Conservation (phyloP, 2,888 invertebrate genomes). For the Drosophila subquinaria region DNA sequence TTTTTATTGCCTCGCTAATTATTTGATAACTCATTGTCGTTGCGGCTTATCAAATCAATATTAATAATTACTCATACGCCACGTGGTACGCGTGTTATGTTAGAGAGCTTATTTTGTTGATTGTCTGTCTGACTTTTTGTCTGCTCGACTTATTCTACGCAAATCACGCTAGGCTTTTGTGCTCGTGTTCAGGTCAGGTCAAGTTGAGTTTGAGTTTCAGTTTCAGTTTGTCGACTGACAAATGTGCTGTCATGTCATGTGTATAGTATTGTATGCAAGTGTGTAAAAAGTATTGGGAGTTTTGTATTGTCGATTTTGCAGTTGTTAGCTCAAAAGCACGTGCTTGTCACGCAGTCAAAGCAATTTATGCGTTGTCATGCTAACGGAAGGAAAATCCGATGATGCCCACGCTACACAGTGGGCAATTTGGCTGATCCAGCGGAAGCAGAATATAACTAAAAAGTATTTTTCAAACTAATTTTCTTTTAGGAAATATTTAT, state of each 20-base stretch:
- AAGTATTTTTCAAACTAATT: too few relatives aligned
- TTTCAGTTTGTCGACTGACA: slow-evolving; percentile 21
- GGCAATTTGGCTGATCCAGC: not conserved
- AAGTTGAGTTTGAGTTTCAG: slow-evolving; percentile 5
- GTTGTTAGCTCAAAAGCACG: slow-evolving; percentile 34
- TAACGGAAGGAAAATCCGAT: slow-evolving; percentile 14
- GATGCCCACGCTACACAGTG: slow-evolving; percentile 4
- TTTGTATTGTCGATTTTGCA: slow-evolving; percentile 23
- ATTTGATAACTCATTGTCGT: slow-evolving; percentile 1
- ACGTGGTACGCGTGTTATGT: slow-evolving; percentile 3
- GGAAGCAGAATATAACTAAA: too few relatives aligned
- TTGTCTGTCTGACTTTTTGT: slow-evolving; percentile 5
- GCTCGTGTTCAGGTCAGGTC: slow-evolving; percentile 26
- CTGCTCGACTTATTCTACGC: slow-evolving; percentile 5
- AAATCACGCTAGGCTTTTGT: slow-evolving; percentile 36
- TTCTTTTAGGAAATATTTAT: too few relatives aligned
- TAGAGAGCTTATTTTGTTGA: not conserved
- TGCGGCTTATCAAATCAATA: slow-evolving; percentile 9
- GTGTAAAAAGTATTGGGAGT: not conserved
- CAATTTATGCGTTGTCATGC: slow-evolving; percentile 61
- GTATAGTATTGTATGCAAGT: slow-evolving; percentile 17
- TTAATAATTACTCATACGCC: slow-evolving; percentile 45
- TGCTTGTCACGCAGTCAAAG: slow-evolving; percentile 33
- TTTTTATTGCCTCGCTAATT: slow-evolving; percentile 6
- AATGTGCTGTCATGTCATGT: slow-evolving; percentile 46